phyloP scores from a whole-genome alignment of 2,113 vertebrate species.

The Lanius ludovicianus region DNA sequence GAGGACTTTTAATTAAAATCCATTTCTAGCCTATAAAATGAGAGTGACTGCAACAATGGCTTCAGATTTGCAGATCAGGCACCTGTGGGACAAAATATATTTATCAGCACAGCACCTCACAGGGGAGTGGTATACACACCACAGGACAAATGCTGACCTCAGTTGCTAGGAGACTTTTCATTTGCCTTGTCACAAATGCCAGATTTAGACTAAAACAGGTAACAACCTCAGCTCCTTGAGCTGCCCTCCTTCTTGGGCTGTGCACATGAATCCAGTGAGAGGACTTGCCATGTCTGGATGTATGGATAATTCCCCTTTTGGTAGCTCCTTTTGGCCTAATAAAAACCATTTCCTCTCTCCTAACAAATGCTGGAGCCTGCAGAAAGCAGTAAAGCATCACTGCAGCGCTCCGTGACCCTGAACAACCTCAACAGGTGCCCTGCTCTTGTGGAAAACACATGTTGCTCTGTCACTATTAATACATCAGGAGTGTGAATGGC shows the following conservation, averaged over 20 bases:
- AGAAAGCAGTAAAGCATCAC: not conserved
- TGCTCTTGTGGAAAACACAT: conserved; percentile 22
- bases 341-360: not conserved
- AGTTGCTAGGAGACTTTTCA: not conserved
- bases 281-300: not conserved
- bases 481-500: not conserved
- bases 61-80: not conserved
- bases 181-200: not conserved
- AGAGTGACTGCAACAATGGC: not conserved
- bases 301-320: not conserved
- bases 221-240: not conserved
- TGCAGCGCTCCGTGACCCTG: not conserved
- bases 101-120: not conserved
- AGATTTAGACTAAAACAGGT: not conserved
- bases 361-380: not conserved
- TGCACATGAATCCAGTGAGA: not conserved
- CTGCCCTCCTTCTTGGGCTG: not conserved
- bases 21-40: not conserved
- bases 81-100: not conserved
- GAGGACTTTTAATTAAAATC: not conserved
- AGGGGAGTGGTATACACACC: not conserved
- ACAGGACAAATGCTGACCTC: not conserved
- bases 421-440: conserved; percentile 52
- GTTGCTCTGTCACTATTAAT: conserved; percentile 55
- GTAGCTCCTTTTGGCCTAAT: not conserved